Base-by-base conservation (phyloP, 2,888 invertebrate species). In the Pollenia labialis region DNA sequence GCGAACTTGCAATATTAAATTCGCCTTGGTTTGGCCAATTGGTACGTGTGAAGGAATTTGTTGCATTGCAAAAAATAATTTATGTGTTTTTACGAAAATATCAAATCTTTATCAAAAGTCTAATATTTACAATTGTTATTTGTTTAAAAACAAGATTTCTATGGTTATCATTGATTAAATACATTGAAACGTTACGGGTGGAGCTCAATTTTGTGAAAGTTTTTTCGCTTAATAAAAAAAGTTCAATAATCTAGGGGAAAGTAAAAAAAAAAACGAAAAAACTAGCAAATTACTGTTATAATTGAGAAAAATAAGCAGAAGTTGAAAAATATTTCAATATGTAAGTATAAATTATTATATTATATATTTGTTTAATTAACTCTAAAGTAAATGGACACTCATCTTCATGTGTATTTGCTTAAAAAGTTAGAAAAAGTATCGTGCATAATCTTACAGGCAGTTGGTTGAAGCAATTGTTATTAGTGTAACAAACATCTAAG, bases 131-230 rank as follows among this genome's bases (percentile, higher is more conserved):
- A 42, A 18, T 56, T 77, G 42, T 32, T n/a, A 23, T 12, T 60
- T 52, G 18, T 32, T 40, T 77, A 40, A 40, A 32, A 56, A 58
- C 50, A 12, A 58, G 50, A 66, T 16, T 32, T 32, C 1, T 18
- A 58, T 64, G 52, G 44, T 52, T 16, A 18, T 2, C 1, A 23
- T 68, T 72, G 50, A 11, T 71, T 60, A 58, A 9, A 44, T n/a
- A 50, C 32, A 64, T 2, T 58, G 4, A 56, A 4, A 11, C 14
- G 11, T 6, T 32, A 54, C 46, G 11, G 14, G 68, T 82, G 79
- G 69, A 56, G 66, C 23, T 64, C 11, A 85, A 46, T 46, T 44
- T 74, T 82, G 85, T 85, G 85, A 85, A 85, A 85, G 79, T 85
- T 76, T 80, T 58, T 60, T 48, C 9, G 46, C 23, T 14, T 52